Base-by-base conservation (phyloP, 2,888 invertebrate genomes). In the Lithosia quadra region DNA sequence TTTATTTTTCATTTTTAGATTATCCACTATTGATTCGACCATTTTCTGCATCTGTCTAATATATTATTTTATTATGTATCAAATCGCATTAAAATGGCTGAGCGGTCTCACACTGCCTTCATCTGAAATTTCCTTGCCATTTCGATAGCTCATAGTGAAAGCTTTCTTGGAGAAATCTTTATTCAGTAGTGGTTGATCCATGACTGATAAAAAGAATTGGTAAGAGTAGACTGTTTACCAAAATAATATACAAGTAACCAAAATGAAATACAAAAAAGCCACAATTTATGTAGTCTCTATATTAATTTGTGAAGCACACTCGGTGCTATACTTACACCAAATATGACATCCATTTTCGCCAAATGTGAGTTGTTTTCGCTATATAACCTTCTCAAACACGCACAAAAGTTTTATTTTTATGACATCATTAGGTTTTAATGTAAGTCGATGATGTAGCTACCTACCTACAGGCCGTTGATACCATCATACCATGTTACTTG, bases 1-100 rank as follows among this genome's bases (percentile, higher is more conserved):
- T 34, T 36, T 21, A 34, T 61, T 68, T 62, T n/a, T 49, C 62
- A 3, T 18, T 57, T 65, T 62, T 61, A 57, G 24, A 8, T 49
- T 49, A 49, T 49, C 49, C 49, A 49, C 49, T 49, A 56, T 13
- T 24, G 24, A 22, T 56, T 24, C 13, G 22, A 24, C 13, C 55
- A 11, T 22, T 56, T 56, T 4, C 55, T 56, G 28, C 5, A 5
- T 28, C 28, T 28, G 28, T 28, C 28, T 28, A 28, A 28, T 28
- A 28, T 28, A 28, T 28, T 28, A 4, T 28, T 28, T 28, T 4
- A 28, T n/a, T n/a, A n/a, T n/a, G n/a, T 13, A 39, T 15, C 2
- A 15, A 4, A 15, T 39, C 15, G 2, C 4, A 39, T 15, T 13
- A 15, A 0, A 39, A 28, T 28, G 28, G 28, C 28, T 28, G 5